Evolutionary conservation across 2,113 vertebrate genomes (phyloP).

Genomic region (Oncorhynchus keta): DNA sequence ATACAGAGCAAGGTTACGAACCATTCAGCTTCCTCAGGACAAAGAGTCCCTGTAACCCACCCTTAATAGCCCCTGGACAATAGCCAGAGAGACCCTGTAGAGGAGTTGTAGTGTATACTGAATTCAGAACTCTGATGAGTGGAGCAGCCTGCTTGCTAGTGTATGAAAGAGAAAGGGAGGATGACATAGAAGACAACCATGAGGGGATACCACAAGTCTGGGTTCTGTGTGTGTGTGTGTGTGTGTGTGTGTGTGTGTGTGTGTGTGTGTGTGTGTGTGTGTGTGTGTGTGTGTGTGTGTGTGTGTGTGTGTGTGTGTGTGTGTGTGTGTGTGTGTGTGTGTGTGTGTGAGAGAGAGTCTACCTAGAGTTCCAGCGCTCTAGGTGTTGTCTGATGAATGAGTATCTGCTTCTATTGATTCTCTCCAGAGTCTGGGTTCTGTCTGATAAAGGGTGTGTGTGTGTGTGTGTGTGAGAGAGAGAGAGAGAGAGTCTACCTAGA

Average conservation of each 20-base stretch:
- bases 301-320: background rate
- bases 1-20: conserved; percentile 11
- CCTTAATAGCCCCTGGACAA: too few species aligned
- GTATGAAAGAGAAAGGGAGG: background rate
- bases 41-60: conserved; percentile 49
- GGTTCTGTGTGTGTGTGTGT: background rate
- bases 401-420: too few species aligned
- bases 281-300: background rate
- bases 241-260: too few species aligned
- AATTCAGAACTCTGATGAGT: background rate
- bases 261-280: conserved; percentile 10
- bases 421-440: too few species aligned
- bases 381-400: too few species aligned
- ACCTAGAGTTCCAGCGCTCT: too few species aligned
- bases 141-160: background rate
- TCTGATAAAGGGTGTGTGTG: too few species aligned
- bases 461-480: too few species aligned
- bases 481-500: conserved; percentile 18
- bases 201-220: conserved; percentile 21
- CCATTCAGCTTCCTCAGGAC: conserved; percentile 34
- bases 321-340: background rate
- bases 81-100: too few species aligned
- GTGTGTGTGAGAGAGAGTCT: too few species aligned
- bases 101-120: background rate
- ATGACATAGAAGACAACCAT: background rate